These are phyloP conservation scores for Lochmaea capreae DNA, from an alignment of 2,888 invertebrate genomes.

Conservation along the genomic window DNA sequence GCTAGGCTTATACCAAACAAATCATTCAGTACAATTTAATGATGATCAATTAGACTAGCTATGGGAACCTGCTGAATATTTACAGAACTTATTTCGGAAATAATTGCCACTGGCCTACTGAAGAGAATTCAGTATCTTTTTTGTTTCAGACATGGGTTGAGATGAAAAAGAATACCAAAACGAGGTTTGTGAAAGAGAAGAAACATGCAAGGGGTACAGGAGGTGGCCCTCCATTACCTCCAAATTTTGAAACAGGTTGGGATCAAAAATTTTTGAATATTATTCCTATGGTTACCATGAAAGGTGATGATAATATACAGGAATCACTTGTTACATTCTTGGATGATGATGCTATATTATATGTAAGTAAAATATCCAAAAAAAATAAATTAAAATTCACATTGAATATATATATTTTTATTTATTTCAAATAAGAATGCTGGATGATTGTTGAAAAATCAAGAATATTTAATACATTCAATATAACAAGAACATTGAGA, in stretches of 20 bases:
- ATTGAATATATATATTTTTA: background rate
- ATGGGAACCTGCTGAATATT: slow-evolving; percentile 17
- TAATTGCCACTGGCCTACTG: background rate
- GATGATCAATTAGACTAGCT: slow-evolving; percentile 12
- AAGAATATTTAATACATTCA: background rate
- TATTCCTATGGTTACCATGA: background rate
- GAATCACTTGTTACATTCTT: background rate
- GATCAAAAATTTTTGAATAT: slow-evolving; percentile 13
- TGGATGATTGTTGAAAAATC: background rate
- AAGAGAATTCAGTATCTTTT: slow-evolving; percentile 2
- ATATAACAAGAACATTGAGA: background rate
- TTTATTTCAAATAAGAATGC: background rate
- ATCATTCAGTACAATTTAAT: slow-evolving; percentile 2
- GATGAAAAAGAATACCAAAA: background rate
- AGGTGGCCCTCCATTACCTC: background rate
- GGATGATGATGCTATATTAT: too few species aligned
- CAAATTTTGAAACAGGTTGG: background rate
- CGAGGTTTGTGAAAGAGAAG: background rate
- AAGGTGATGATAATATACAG: background rate
- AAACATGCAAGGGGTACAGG: slow-evolving; percentile 20
- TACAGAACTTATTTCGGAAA: slow-evolving; percentile 1
- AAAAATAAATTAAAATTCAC: too few species aligned
- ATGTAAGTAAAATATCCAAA: too few species aligned
- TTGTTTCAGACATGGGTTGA: slow-evolving; percentile 2
- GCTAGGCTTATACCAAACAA: background rate